These are phyloP conservation scores for Cryptoprocta ferox DNA, from an alignment of 2,797 vertebrate genomes.

Conservation along the genomic window DNA sequence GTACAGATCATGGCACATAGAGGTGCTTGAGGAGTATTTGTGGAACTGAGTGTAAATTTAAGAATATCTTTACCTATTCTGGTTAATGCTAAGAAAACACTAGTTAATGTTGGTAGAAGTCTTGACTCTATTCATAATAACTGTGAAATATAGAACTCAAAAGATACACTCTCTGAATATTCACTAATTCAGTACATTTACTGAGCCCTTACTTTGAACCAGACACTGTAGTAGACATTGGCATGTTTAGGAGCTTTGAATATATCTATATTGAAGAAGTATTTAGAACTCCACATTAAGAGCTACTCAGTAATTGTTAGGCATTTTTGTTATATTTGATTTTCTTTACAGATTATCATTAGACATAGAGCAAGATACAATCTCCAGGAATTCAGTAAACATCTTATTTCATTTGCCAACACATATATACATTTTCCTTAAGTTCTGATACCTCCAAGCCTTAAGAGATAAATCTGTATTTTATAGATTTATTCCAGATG, in stretches of 20 bases:
- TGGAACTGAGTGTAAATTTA: conserved; percentile 9
- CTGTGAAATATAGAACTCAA: conserved; percentile 12
- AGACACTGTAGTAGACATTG: background rate
- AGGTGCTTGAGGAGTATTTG: background rate
- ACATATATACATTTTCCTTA: conserved; percentile 9
- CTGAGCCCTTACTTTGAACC: background rate
- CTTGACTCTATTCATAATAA: background rate
- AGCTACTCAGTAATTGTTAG: background rate
- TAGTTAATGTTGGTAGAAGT: background rate
- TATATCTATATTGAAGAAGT: background rate
- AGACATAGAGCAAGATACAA: background rate
- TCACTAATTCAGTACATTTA: conserved; percentile 6
- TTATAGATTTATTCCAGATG: conserved; percentile 28
- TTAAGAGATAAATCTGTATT: conserved; percentile 8
- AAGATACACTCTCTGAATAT: conserved; percentile 13
- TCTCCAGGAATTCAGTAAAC: background rate
- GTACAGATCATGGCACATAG: background rate
- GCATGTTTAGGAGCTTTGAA: conserved; percentile 10
- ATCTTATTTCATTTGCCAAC: conserved; percentile 32
- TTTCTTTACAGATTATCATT: conserved; percentile 33
- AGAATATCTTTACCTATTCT: background rate
- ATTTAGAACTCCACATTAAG: conserved; percentile 38
- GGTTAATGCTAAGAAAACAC: background rate
- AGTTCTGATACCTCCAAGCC: background rate
- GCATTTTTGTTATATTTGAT: conserved; percentile 21